Base-by-base conservation (phyloP, 1,140 invertebrate species). In the Venturia canescens region DNA sequence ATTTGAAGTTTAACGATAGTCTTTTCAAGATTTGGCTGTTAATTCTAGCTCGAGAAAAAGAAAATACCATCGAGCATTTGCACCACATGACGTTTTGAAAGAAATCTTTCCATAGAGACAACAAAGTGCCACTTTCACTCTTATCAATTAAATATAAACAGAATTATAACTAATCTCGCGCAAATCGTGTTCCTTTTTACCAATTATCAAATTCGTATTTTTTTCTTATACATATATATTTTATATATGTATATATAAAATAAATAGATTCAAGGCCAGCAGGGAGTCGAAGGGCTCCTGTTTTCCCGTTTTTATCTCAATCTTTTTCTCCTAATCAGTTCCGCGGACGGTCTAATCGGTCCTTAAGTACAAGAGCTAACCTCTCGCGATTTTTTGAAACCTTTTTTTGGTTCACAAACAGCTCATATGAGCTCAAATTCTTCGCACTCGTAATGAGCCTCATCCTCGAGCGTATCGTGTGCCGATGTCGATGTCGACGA, bases 391-490 rank as follows among this genome's bases (percentile, higher is more conserved):
- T 21, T 48, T n/a, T 79, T 48, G 29, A 50, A 53, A 71, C 18
- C 31, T 21, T 76, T 3, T 15, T 60, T 31, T 53, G 53, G 44
- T 76, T 26, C 66, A 78, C n/a, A 23, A 34, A 44, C 34, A n/a
- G n/a, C 71, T 69, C 82, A 86, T 57, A 91, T n/a, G 29, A 90
- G 69, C 81, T 90, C 95, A 92, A 96, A 96, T 87, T 96, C 95
- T 87, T 96, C 95, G 80, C 94, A 95, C 87, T 95, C 95, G 84
- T 94, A 92, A 83, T 95, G 93, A 81, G 92, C 92, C 88, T 95
- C 94, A 88, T 93, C 93, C 82, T 94, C 94, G 60, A 92, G 89
- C 48, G 92, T 90, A 84, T 92, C 92, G 50, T 88, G 26, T 91
- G 86, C 1, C 90, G 87, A 89, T 90, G 87, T 89, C 93, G 82